phyloP scores from a whole-genome alignment of 2,888 invertebrate species.

The Entomobrya proxima region DNA sequence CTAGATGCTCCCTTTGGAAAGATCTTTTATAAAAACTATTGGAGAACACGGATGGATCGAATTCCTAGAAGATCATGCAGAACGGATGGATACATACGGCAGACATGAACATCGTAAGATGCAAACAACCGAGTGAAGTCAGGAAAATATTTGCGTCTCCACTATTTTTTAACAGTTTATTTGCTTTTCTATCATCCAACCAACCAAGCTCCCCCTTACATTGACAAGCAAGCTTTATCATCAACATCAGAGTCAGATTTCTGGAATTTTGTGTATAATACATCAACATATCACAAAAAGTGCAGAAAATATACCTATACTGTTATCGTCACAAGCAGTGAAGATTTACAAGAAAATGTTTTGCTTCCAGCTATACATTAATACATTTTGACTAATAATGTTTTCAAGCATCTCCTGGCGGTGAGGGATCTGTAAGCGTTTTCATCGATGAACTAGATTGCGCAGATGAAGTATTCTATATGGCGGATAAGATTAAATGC shows the following conservation, averaged over 20 bases:
- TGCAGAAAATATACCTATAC: too few species aligned
- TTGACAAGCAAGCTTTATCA: conserved; percentile 38
- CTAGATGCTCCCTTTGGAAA: conserved; percentile 44
- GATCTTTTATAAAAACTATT: conserved; percentile 42
- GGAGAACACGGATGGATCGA: conserved; percentile 59
- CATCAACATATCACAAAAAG: too few species aligned
- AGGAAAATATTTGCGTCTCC: conserved; percentile 43
- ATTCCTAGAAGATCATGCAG: conserved; percentile 60
- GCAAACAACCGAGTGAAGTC: too few species aligned
- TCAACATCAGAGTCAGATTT: not conserved
- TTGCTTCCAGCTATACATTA: too few species aligned
- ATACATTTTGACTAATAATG: conserved; percentile 27
- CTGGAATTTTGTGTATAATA: too few species aligned
- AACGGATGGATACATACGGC: conserved; percentile 45
- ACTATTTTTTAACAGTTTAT: not conserved
- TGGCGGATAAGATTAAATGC: conserved; percentile 41
- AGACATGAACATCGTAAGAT: conserved; percentile 31
- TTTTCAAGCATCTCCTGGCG: conserved; percentile 1
- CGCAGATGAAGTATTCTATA: conserved; percentile 28
- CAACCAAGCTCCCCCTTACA: conserved; percentile 29
- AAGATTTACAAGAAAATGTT: too few species aligned
- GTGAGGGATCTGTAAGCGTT: not conserved
- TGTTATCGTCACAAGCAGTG: too few species aligned
- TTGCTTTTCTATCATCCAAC: conserved; percentile 42
- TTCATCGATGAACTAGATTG: conserved; percentile 29